Conservation (phyloP, 2,113 vertebrate genomes). For the Hippoglossus stenolepis region DNA sequence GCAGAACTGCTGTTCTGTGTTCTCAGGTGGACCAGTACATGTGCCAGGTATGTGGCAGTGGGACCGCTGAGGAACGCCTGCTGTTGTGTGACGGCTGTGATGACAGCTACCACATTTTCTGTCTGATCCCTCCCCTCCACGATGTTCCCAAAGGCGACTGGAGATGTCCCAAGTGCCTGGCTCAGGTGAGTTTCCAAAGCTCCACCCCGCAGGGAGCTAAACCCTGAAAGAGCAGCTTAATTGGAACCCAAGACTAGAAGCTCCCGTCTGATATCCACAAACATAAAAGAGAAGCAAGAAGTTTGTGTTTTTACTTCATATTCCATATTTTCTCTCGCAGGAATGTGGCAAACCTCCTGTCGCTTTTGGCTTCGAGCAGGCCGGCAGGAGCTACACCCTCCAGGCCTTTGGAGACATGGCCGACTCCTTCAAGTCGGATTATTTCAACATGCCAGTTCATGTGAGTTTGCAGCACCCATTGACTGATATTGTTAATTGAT, state of each 20-base stretch:
- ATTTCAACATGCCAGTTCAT: slow-evolving; percentile 99
- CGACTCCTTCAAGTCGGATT: slow-evolving; percentile 98
- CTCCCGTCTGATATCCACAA: background rate
- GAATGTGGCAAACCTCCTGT: slow-evolving; percentile 97
- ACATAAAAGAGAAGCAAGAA: background rate
- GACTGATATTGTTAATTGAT: background rate
- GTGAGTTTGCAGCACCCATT: slow-evolving; percentile 81
- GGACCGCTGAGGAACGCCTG: slow-evolving; percentile 92
- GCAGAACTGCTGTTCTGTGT: background rate
- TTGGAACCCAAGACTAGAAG: slow-evolving; percentile 5
- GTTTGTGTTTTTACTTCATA: background rate
- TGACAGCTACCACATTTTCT: slow-evolving; percentile 98
- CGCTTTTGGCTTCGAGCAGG: slow-evolving; percentile 98
- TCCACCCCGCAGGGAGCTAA: background rate
- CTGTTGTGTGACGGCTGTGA: slow-evolving; percentile 97
- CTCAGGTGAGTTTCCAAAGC: slow-evolving; percentile 87
- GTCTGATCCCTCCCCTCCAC: slow-evolving; percentile 94
- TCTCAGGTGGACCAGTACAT: slow-evolving; percentile 95
- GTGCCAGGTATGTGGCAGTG: slow-evolving; percentile 92
- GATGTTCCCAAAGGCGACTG: slow-evolving; percentile 98
- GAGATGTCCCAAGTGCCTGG: slow-evolving; percentile 97
- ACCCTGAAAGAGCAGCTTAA: slow-evolving; percentile 9
- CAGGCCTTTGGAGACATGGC: slow-evolving; percentile 97
- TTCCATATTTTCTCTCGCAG: slow-evolving; percentile 72
- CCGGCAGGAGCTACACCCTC: slow-evolving; percentile 92